Base-by-base conservation (phyloP, 1,140 invertebrate species). In the Drosophila lacteicornis region DNA sequence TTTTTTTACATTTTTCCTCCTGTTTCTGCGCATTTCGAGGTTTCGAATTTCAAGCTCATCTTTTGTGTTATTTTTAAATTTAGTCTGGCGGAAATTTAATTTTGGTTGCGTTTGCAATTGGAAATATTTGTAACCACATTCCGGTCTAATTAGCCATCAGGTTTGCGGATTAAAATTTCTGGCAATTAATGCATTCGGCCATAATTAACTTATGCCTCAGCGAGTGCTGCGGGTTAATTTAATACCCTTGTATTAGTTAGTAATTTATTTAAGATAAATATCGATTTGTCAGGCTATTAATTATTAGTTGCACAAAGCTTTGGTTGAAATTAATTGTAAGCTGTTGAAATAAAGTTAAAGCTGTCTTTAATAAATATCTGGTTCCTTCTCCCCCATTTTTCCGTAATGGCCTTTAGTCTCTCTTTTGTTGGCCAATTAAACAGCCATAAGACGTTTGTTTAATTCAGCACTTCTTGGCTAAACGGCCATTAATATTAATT, bases 401-500 rank as follows among this genome's bases (percentile, higher is more conserved):
- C 8, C 13, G 40, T 27, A 17, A 65, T 68, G 17, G 8, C 30
- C 22, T 25, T 30, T 15, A 13, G 61, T 15, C 8, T 13, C 27
- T 4, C 11, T 30, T 17, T 45, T 27, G 58, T 75, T 45, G 36
- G 45, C 55, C 75, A 77, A 77, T 77, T 76, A 51, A 76, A 53
- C 27, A 30, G 22, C 43, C 43, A 49, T 75, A 51, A n/a, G 22
- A 55, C 74, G 65, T 57, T 33, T 60, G 25, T 84, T 84, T 69
- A 81, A 79, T 85, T 75, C 63, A 71, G 74, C 58, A 80, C 70
- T 62, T 78, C 59, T 57, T 67, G 71, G 79, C 73, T 78, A 81
- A 88, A 73, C 38, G 66, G n/a, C 59, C 70, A 90, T 90, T 79
- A 90, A 88, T 88, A 90, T 82, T 85, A 49, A 85, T 90, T 86